These are phyloP conservation scores for Chauna torquata DNA, from an alignment of 2,113 vertebrate genomes.

Conservation along the genomic window DNA sequence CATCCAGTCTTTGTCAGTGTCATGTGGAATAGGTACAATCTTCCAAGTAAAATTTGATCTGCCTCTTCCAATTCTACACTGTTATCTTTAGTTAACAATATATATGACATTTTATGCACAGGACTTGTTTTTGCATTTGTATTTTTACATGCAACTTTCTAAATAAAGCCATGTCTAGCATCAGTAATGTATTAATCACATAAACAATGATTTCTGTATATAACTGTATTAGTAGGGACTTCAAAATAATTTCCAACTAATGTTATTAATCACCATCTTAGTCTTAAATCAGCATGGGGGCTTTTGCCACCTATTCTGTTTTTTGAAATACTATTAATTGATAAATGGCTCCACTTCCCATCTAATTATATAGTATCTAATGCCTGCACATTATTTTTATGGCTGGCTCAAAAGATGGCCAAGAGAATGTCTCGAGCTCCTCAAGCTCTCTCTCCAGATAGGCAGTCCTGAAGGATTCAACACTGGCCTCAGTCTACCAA, in stretches of 20 bases:
- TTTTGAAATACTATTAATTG: not conserved
- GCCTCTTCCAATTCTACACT: not conserved
- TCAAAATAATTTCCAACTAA: not conserved
- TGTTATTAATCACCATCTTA: not conserved
- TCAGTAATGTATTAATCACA: not conserved
- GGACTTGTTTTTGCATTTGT: not conserved
- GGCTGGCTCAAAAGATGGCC: not conserved
- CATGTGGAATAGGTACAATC: not conserved
- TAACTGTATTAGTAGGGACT: not conserved
- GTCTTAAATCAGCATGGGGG: not conserved
- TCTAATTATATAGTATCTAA: not conserved
- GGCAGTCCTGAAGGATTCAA: not conserved
- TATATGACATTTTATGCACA: not conserved
- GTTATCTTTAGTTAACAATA: not conserved
- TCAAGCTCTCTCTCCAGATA: not conserved
- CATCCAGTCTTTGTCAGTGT: not conserved
- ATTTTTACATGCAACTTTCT: not conserved
- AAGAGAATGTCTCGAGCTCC: accelerated
- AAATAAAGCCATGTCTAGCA: not conserved
- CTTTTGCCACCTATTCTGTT: not conserved
- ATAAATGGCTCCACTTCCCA: not conserved
- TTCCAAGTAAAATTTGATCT: not conserved
- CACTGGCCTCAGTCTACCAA: not conserved
- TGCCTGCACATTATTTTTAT: not conserved
- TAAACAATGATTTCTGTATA: not conserved